phyloP scores from a whole-genome alignment of 64 coral and sea anemone genomes.

The Stichodactyla mertensii region DNA sequence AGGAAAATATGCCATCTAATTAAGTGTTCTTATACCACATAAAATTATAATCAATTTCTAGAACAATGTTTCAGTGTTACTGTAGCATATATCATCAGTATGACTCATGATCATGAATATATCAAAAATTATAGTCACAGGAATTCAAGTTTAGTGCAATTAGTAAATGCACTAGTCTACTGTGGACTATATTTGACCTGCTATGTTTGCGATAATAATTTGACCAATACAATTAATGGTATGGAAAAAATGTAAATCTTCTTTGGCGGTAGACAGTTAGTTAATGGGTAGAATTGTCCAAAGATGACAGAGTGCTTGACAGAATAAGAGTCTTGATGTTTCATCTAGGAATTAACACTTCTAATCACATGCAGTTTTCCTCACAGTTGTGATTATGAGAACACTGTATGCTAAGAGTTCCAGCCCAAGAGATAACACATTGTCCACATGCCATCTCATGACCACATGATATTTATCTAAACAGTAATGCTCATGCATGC shows the following conservation, averaged over 20 bases:
- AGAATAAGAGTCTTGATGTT: background rate
- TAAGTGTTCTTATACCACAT: constrained; percentile 8
- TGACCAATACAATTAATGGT: background rate
- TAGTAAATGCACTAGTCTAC: background rate
- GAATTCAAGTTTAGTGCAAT: background rate
- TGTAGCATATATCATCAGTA: background rate
- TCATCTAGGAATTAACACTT: background rate
- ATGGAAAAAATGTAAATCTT: background rate
- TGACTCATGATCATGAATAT: background rate
- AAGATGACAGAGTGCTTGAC: background rate
- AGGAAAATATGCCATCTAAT: background rate
- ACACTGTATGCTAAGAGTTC: background rate
- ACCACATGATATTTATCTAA: background rate
- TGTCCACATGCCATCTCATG: background rate
- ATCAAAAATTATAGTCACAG: background rate
- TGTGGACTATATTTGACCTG: background rate
- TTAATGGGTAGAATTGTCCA: background rate
- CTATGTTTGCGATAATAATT: background rate
- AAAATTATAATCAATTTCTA: constrained; percentile 1
- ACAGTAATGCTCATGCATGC: background rate
- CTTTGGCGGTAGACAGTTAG: background rate
- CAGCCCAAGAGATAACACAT: background rate
- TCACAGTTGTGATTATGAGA: background rate
- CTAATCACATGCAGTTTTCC: background rate
- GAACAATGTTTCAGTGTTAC: background rate